Percentiles rank a stretch among this genome's conserved stretches.
Conservation (phyloP, 2,888 invertebrate genomes). For the Plemyria rubiginata region DNA sequence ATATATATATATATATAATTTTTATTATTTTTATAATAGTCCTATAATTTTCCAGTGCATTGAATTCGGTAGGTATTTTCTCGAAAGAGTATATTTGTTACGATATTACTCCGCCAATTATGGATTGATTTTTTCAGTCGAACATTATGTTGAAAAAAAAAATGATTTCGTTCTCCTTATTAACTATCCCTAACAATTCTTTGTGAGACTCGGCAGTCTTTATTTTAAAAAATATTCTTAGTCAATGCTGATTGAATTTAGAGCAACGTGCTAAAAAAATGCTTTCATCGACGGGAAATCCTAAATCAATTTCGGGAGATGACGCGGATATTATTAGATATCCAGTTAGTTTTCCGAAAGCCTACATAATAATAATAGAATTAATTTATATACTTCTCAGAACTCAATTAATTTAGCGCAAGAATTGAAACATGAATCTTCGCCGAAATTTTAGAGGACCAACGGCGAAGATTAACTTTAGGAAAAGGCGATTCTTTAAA, state of each 20-base stretch:
- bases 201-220: no score
- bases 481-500: not conserved
- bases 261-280: constrained; percentile 54
- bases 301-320: constrained; percentile 19
- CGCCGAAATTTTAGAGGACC: not conserved
- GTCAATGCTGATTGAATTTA: constrained; percentile 36
- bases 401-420: not conserved
- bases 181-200: no score
- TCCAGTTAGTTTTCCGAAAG: not conserved
- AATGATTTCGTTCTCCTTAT: no score
- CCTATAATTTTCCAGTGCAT: no score
- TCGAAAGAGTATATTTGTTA: no score
- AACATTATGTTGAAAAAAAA: no score
- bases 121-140: no score
- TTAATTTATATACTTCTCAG: not conserved
- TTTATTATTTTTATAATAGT: no score
- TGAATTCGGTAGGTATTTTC: no score
- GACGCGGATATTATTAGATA: not conserved
- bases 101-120: no score
- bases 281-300: constrained; percentile 4
- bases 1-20: no score
- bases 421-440: not conserved
- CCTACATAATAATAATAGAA: not conserved
- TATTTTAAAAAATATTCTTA: not conserved
- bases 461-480: no score